phyloP scores from a whole-genome alignment of 2,797 vertebrate species.

The Chloroceryle amazona region DNA sequence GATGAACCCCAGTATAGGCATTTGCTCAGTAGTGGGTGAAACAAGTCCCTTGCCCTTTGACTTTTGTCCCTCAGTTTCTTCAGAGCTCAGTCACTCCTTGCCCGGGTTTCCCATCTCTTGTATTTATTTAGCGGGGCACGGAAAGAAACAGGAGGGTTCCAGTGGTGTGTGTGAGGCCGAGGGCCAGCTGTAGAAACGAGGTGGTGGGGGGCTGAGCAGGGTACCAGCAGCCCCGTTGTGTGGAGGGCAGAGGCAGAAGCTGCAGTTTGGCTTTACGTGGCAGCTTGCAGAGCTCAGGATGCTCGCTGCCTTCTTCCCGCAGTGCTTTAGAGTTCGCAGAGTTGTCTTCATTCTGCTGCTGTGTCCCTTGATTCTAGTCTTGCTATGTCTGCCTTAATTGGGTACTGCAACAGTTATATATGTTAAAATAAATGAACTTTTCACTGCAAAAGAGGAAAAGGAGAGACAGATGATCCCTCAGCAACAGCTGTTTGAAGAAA shows the following conservation, averaged over 20 bases:
- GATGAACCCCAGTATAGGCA: too few species aligned
- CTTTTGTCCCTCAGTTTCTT: neutral
- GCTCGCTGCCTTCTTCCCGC: neutral
- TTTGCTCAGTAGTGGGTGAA: neutral
- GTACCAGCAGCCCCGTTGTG: neutral
- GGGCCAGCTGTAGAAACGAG: neutral
- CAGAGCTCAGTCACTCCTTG: neutral
- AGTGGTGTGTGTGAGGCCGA: neutral
- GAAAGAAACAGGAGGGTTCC: neutral
- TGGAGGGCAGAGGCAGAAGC: neutral
- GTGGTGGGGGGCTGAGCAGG: neutral
- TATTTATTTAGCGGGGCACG: neutral
- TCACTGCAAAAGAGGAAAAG: constrained; percentile 45
- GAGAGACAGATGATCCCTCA: constrained; percentile 44
- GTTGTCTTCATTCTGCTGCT: fast-evolving
- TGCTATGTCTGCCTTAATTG: constrained; percentile 57
- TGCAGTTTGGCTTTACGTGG: neutral
- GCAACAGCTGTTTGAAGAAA: constrained; percentile 57
- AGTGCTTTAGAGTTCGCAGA: fast-evolving
- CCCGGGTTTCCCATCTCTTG: neutral
- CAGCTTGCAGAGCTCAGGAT: neutral
- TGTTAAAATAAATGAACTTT: constrained; percentile 59
- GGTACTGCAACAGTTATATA: neutral
- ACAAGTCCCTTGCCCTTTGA: neutral
- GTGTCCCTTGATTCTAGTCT: neutral